Base-by-base conservation (phyloP, 2,888 invertebrate genomes). In the Rhabditoides inermis region DNA sequence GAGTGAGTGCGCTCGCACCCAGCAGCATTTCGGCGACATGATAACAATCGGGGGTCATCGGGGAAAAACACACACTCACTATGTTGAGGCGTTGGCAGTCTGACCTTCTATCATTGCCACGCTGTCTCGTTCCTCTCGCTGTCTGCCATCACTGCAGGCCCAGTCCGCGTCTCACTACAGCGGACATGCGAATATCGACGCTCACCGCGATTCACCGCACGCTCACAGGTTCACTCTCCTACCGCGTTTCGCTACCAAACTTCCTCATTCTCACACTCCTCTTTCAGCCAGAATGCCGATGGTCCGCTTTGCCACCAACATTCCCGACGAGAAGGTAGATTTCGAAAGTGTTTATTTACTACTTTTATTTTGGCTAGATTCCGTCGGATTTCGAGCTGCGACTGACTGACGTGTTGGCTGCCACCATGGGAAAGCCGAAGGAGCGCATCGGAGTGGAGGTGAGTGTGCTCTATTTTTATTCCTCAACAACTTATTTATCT, bases 381-480 rank as follows among this genome's bases (percentile, higher is more conserved):
- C 32, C 15, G 32, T 6, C 32, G 32, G 15, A 10, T 12, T 48
- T 39, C 15, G 26, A 50, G 50, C 30, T 50, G n/a, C 30, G 26
- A 27, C 44, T 50, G 5, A 50, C 50, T 18, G 50, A 50, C 20
- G 22, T 50, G 12, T 36, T 50, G n/a, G 44, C 50, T 2, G 44
- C 42, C 5, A 42, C 50, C 20, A 42, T 50, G 42, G 50, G 50
- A 26, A 50, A 50, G 27, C 50, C 50, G 26, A 22, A 36, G 25
- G 37, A 50, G 32, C 10, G 50, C 32, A 50, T 50, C 28, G 27
- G 42, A 36, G 26, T 50, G 30, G 50, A 44, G 50, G 56, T 60
- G 12, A 10, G 12, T 39, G 6, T 10, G n/a, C n/a, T n/a, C n/a
- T n/a, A n/a, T n/a, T n/a, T n/a, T n/a, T n/a, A n/a, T n/a, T n/a